Base-by-base conservation (phyloP, 1,140 invertebrate genomes). In the Saccostrea glomerata region DNA sequence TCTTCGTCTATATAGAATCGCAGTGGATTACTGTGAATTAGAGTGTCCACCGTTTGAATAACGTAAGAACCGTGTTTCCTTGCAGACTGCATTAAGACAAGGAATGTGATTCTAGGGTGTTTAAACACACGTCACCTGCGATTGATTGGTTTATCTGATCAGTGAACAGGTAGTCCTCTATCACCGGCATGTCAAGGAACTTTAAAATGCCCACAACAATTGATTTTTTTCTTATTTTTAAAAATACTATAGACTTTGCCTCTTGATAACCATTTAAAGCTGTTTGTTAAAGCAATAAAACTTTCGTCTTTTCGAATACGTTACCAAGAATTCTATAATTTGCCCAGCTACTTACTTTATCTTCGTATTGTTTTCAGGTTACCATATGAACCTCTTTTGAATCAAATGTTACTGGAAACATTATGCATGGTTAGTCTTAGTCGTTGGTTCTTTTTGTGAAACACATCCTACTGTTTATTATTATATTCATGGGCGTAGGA, bases 141-240 rank as follows among this genome's bases (percentile, higher is more conserved):
- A 77, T 77, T 77, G 70, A 77, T 77, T 36, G 70, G 23, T 77
- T 77, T 77, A 77, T 77, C 70, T 77, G 70, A 77, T 77, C 70
- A 15, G 6, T 25, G 70, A 36, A 30, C 70, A 77, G 70, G 70
- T 77, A 77, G 30, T 77, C 70, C 17, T 66, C 60, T 20, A 66
- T 66, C 60, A 30, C 23, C 70, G 25, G 70, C 70, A 77, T 30
- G 70, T 77, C 70, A 36, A 77, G 25, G 70, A 77, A 77, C 70
- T 36, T 30, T 77, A 77, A 77, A 77, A 77, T 77, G 25, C 70
- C 70, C 6, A 77, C 11, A 6, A 30, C 36, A 77, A 77, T 77
- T 77, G 70, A 77, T 77, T 77, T 73, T 73, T 73, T 73, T 73
- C 30, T 73, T 60, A 20, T 20, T 63, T 20, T 63, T 63, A n/a